phyloP scores from a whole-genome alignment of 2,113 vertebrate genomes.

The Gadus macrocephalus region DNA sequence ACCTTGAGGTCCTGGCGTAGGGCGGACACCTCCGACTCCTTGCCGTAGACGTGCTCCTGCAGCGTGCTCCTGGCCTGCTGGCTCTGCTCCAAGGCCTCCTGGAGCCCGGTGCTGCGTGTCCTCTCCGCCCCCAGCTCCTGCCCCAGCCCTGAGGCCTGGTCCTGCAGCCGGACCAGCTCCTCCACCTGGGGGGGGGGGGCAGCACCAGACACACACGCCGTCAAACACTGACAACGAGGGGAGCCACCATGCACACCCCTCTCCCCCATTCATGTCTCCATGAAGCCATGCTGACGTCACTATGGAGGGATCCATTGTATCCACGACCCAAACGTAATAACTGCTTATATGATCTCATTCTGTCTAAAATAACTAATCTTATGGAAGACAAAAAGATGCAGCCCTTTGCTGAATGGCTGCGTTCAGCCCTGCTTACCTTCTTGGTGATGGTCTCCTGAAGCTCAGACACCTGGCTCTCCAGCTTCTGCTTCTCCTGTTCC shows the following conservation, averaged over 20 bases:
- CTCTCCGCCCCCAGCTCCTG: slow-evolving; percentile 78
- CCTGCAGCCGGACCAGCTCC: slow-evolving; percentile 77
- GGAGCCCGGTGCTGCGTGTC: slow-evolving; percentile 70
- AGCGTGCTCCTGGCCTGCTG: slow-evolving; percentile 76
- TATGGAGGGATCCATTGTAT: too few species aligned
- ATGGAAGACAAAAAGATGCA: too few species aligned
- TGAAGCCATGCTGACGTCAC: too few species aligned
- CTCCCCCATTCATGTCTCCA: too few species aligned
- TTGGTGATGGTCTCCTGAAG: slow-evolving; percentile 64
- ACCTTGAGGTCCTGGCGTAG: slow-evolving; percentile 93
- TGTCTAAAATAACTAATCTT: too few species aligned
- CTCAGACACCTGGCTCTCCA: slow-evolving; percentile 74
- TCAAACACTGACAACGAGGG: too few species aligned
- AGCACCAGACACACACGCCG: too few species aligned
- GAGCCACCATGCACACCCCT: too few species aligned
- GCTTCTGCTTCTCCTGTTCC: slow-evolving; percentile 78
- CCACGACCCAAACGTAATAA: too few species aligned
- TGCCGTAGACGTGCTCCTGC: slow-evolving; percentile 90
- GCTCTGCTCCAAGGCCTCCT: slow-evolving; percentile 71
- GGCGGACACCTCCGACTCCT: slow-evolving; percentile 90
- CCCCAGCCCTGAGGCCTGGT: slow-evolving; percentile 70
- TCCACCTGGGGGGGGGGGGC: slow-evolving; percentile 73
- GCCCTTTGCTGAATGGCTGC: too few species aligned
- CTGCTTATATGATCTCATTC: too few species aligned
- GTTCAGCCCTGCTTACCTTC: slow-evolving; percentile 46